Evolutionary conservation across 2,113 vertebrate genomes (phyloP).

Genomic region (Todiramphus chloris): DNA sequence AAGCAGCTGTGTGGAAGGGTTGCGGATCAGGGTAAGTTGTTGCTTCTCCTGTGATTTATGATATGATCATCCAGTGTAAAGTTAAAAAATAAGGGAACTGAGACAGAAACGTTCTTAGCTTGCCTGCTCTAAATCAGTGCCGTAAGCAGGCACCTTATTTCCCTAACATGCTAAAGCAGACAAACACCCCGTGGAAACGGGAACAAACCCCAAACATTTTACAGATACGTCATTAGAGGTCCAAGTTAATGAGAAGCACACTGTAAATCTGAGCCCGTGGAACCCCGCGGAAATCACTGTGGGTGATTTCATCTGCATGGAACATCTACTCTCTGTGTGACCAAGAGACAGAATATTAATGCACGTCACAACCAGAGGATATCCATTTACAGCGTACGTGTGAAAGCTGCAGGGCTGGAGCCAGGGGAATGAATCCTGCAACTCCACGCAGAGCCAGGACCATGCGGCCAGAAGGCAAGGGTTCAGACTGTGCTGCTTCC

Average conservation of each 20-base stretch:
- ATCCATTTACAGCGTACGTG: not conserved
- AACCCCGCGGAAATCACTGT: not conserved
- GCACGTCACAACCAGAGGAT: not conserved
- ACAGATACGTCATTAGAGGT: not conserved
- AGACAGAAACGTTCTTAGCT: not conserved
- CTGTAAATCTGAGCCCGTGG: not conserved
- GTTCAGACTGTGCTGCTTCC: not conserved
- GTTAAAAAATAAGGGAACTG: not conserved
- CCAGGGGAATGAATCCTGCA: not conserved
- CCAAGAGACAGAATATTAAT: not conserved
- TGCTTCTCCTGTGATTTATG: not conserved
- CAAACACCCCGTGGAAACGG: not conserved
- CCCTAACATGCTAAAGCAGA: not conserved
- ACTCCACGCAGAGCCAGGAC: not conserved
- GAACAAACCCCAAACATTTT: not conserved
- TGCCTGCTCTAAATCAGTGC: not conserved
- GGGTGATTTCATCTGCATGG: not conserved
- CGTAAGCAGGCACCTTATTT: not conserved
- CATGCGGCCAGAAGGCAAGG: not conserved
- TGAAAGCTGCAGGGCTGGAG: not conserved
- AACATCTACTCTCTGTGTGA: not conserved
- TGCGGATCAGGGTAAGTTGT: not conserved
- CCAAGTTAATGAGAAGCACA: not conserved
- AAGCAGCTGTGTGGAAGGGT: not conserved
- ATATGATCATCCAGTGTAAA: not conserved